Evolutionary conservation across 2,797 vertebrate species (phyloP).

Genomic region (Poliocrania exsul): DNA sequence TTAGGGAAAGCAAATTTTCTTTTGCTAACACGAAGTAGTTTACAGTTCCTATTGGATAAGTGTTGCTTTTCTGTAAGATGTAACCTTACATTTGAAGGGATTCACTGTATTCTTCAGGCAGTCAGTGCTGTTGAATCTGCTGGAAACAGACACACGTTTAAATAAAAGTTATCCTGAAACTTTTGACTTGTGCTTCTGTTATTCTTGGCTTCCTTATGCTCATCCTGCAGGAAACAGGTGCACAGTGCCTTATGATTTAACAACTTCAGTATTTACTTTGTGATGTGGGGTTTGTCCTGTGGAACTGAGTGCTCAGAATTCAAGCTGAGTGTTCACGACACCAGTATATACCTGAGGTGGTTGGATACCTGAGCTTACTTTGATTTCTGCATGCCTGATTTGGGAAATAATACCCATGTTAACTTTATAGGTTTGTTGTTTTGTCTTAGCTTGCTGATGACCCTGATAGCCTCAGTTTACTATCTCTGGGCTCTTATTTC

Average conservation of each 20-base stretch:
- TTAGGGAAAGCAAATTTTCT: background rate
- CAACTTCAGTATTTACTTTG: background rate
- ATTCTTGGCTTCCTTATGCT: background rate
- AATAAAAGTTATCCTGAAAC: conserved; percentile 57
- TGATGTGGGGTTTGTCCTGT: background rate
- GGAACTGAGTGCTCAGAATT: background rate
- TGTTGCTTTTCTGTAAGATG: background rate
- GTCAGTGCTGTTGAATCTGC: conserved; percentile 27
- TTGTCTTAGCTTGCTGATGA: background rate
- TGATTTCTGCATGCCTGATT: background rate
- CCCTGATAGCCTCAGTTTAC: background rate
- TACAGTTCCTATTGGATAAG: background rate
- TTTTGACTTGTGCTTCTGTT: conserved; percentile 45
- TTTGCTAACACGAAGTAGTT: background rate
- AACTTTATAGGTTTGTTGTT: background rate
- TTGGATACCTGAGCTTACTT: background rate
- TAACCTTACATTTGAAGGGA: background rate
- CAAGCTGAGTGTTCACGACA: background rate
- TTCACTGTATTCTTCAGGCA: conserved; percentile 17
- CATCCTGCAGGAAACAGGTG: conserved; percentile 34
- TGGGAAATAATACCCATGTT: background rate
- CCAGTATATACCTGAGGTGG: background rate
- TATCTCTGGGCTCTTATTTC: background rate
- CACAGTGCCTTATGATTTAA: background rate
- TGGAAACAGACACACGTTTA: conserved; percentile 28